Evolutionary conservation across 2,797 vertebrate species (phyloP).

Genomic region (Melanotaenia trifasciata): DNA sequence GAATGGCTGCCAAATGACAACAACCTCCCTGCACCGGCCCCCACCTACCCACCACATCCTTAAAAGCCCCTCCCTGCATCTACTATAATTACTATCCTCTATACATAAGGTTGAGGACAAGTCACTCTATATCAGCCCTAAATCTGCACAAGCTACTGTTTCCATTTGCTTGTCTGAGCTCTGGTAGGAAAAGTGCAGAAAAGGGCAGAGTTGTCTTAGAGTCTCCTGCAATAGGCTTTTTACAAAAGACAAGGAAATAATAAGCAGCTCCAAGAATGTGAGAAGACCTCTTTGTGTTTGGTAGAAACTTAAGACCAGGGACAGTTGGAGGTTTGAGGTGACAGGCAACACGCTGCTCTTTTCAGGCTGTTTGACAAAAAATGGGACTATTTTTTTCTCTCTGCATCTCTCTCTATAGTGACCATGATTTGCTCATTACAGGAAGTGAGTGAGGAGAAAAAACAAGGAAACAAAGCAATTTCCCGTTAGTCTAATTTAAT

Average conservation of each 20-base stretch:
- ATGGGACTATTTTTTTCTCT: conserved; percentile 65
- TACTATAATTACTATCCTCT: conserved; percentile 73
- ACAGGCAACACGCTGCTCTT: conserved; percentile 77
- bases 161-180: conserved; percentile 71
- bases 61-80: conserved; percentile 40
- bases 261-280: conserved; percentile 69
- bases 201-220: conserved; percentile 79
- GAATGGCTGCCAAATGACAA: conserved; percentile 71
- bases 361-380: conserved; percentile 74
- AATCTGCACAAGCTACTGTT: conserved; percentile 60
- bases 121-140: conserved; percentile 73
- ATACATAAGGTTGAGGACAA: conserved; percentile 75
- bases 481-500: conserved; percentile 38
- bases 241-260: conserved; percentile 80
- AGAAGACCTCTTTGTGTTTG: conserved; percentile 69
- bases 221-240: conserved; percentile 82
- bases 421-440: conserved; percentile 72
- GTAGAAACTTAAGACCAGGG: conserved; percentile 60
- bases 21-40: conserved; percentile 42
- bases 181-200: conserved; percentile 69
- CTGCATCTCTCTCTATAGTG: conserved; percentile 62
- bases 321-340: conserved; percentile 65
- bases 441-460: conserved; percentile 28
- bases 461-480: conserved; percentile 45
- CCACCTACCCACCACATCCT: conserved; percentile 37